Evolutionary conservation across 2,888 invertebrate genomes (phyloP).

Genomic region (Leucoma salicis): DNA sequence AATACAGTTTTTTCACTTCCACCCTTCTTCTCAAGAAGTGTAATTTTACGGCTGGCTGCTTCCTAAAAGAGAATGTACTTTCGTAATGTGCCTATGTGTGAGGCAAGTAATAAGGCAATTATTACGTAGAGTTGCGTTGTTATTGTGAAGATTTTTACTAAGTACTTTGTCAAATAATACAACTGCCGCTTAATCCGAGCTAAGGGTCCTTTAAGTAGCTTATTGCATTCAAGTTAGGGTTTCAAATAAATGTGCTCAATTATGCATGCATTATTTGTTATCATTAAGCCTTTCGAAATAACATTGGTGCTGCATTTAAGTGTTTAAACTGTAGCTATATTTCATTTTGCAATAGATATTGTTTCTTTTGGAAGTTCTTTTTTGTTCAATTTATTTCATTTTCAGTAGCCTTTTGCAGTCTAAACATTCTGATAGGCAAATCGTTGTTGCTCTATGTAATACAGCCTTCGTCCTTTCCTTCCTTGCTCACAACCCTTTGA

Average conservation of each 20-base stretch:
- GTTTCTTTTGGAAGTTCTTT: background rate
- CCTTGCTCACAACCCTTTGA: too few relatives aligned
- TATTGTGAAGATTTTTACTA: conserved; percentile 31
- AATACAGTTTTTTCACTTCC: background rate
- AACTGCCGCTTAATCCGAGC: conserved; percentile 40
- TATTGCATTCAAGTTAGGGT: conserved; percentile 34
- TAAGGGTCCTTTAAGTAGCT: conserved; percentile 32
- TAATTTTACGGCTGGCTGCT: conserved; percentile 20
- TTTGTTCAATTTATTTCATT: background rate
- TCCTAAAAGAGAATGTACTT: conserved; percentile 10
- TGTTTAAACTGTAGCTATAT: too few relatives aligned
- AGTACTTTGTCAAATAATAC: conserved; percentile 25
- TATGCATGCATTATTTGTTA: conserved; percentile 42
- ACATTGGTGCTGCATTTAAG: conserved; percentile 10
- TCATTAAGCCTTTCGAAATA: conserved; percentile 34
- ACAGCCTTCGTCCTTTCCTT: too few relatives aligned
- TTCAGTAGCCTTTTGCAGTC: background rate
- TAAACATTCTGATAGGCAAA: background rate
- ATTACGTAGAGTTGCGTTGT: conserved; percentile 32
- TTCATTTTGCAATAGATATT: too few relatives aligned
- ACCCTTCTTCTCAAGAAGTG: conserved; percentile 16
- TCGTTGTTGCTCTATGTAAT: too few relatives aligned
- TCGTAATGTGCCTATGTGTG: conserved; percentile 12
- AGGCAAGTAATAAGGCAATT: conserved; percentile 20
- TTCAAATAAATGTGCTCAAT: conserved; percentile 47